Percentiles rank a stretch among this genome's conserved stretches.
Conservation (phyloP, 2,113 vertebrate species). For the Mus musculus region GRCm39 chr16:24058501-24059000, state of each 20-base stretch:
- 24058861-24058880: not conserved
- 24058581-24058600: not conserved
- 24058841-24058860: not conserved
- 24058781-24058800: not conserved
- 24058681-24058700: not conserved
- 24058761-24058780: not conserved
- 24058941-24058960: accelerated
- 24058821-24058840: not conserved
- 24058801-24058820: not conserved
- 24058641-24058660: no score
- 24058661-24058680: not conserved
- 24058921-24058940: accelerated
- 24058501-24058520: not conserved
- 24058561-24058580: not conserved
- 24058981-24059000: not conserved
- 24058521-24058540: not conserved
- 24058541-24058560: not conserved
- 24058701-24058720: no score
- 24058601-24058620: not conserved
- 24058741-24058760: not conserved
- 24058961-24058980: not conserved
- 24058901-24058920: not conserved
- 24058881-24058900: not conserved
- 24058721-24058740: not conserved
- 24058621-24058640: not conserved